These are phyloP conservation scores for Gallinago paraguaiae DNA, from an alignment of 2,113 vertebrate genomes.

Conservation along the genomic window DNA sequence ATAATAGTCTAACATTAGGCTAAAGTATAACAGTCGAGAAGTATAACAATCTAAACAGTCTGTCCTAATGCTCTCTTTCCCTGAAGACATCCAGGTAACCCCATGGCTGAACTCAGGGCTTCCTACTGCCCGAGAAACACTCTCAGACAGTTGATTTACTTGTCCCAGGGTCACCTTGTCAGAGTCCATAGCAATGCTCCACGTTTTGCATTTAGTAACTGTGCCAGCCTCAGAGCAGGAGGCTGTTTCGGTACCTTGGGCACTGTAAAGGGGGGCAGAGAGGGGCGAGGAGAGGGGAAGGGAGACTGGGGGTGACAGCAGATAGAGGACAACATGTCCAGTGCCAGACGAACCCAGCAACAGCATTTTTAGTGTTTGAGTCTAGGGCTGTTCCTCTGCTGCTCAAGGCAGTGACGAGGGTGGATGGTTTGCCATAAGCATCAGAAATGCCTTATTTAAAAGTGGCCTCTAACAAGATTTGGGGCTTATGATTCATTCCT, in stretches of 20 bases:
- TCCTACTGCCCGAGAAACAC: neutral
- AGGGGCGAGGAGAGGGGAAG: neutral
- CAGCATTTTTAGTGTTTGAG: neutral
- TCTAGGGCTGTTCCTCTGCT: neutral
- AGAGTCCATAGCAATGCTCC: neutral
- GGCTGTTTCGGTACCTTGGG: neutral
- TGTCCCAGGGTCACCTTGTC: neutral
- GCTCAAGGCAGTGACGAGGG: neutral
- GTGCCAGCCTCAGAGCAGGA: neutral
- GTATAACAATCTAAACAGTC: neutral
- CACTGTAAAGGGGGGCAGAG: neutral
- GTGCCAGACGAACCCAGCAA: neutral
- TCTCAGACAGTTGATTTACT: neutral
- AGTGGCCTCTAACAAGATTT: neutral
- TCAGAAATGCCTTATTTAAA: neutral
- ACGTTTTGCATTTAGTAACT: neutral
- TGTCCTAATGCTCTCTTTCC: neutral
- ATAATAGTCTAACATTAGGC: neutral
- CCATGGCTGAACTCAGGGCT: neutral
- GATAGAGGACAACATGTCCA: accelerated
- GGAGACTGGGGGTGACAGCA: neutral
- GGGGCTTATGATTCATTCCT: neutral
- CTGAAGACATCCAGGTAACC: neutral
- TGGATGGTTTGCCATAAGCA: neutral
- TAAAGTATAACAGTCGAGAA: neutral